Evolutionary conservation across 2,888 invertebrate genomes (phyloP).

Genomic region (Acleris cristana): DNA sequence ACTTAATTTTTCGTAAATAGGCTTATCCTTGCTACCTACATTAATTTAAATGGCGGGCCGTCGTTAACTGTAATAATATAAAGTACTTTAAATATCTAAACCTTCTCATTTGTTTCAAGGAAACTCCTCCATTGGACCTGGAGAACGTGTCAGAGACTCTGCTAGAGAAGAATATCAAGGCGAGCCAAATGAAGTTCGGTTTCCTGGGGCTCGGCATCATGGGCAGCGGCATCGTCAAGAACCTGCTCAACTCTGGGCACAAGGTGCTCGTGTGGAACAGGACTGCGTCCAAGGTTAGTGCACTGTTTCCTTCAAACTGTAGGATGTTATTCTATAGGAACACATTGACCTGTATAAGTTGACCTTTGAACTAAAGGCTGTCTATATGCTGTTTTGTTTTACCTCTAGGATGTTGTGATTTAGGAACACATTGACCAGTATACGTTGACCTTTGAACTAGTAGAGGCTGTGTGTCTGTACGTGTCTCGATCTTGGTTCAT

Average conservation of each 20-base stretch:
- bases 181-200: conserved; percentile 94
- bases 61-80: background rate
- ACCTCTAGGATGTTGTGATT: background rate
- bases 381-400: conserved; percentile 53
- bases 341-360: too few relatives aligned
- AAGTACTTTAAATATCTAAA: background rate
- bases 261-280: conserved; percentile 97
- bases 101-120: conserved; percentile 72
- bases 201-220: conserved; percentile 98
- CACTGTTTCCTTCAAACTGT: background rate
- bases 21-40: too few relatives aligned
- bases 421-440: background rate
- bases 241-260: conserved; percentile 96
- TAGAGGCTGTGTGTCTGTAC: too few relatives aligned
- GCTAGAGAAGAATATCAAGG: conserved; percentile 92
- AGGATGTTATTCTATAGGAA: background rate
- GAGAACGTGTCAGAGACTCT: conserved; percentile 90
- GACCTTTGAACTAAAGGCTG: too few relatives aligned
- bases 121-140: conserved; percentile 90
- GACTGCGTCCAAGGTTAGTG: conserved; percentile 93
- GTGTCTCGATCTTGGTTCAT: too few relatives aligned
- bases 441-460: too few relatives aligned
- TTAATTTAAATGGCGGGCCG: too few relatives aligned
- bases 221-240: conserved; percentile 97
- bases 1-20: too few relatives aligned